Evolutionary conservation across 2,888 invertebrate genomes (phyloP).

Genomic region (Leucania comma): DNA sequence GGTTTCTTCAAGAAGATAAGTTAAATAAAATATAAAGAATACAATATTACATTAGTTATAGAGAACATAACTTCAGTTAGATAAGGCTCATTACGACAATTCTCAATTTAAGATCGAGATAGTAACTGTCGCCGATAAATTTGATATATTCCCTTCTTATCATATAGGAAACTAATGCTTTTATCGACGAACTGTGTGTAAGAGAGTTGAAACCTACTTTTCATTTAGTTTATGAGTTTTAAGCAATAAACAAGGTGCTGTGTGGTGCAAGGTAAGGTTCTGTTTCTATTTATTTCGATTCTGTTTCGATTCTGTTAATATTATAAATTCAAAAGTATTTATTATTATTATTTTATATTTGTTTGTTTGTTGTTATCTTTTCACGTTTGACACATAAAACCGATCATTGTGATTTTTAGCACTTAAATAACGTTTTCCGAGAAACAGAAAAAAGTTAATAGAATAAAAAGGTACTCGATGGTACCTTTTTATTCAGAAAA

Average conservation of each 20-base stretch:
- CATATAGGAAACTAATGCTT: constrained; percentile 45
- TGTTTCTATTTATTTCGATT: too few relatives aligned
- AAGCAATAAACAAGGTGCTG: not conserved
- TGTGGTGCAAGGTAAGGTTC: too few relatives aligned
- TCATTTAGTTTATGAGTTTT: not conserved
- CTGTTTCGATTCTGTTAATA: not conserved
- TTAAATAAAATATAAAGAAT: constrained; percentile 33
- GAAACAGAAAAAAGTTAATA: too few relatives aligned
- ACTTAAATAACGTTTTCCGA: too few relatives aligned
- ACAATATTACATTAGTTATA: constrained; percentile 37
- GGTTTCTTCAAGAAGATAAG: constrained; percentile 9
- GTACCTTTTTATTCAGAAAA: too few relatives aligned
- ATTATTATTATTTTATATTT: too few relatives aligned
- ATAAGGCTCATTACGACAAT: constrained; percentile 60
- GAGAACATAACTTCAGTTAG: constrained; percentile 52
- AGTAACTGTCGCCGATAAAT: constrained; percentile 45
- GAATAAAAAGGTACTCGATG: too few relatives aligned
- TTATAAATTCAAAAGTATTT: too few relatives aligned
- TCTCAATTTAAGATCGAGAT: constrained; percentile 55
- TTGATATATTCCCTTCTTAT: constrained; percentile 50
- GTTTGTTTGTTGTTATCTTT: too few relatives aligned
- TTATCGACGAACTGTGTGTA: constrained; percentile 10
- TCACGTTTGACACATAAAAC: too few relatives aligned
- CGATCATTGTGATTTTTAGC: too few relatives aligned
- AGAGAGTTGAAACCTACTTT: constrained; percentile 7